Base-by-base conservation (phyloP, 2,113 vertebrate genomes). In the Porphyrio hochstetteri region DNA sequence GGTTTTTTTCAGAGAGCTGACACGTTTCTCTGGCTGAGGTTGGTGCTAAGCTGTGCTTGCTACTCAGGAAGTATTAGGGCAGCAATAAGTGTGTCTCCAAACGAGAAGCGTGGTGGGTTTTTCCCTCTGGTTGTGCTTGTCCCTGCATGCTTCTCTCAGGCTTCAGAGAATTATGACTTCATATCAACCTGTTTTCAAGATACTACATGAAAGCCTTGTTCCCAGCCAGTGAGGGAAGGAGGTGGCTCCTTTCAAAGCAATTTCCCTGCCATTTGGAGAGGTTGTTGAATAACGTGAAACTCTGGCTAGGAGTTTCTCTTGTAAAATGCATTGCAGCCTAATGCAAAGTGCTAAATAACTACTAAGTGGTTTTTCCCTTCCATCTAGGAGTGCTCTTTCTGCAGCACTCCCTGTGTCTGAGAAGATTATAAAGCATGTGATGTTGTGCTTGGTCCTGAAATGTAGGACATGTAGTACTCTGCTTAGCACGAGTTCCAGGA, bases 361-460 rank as follows among this genome's bases (percentile, higher is more conserved):
- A 3, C 23, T 1, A 18, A 61, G 31, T 29, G 5, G 21, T 18
- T 2, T 36, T 8, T 0, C 20, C 59, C 28, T 60, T n/a, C 42
- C 23, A 6, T 17, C 18, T 35, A 12, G 65, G 55, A 92, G 92
- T 65, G 71, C 38, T 82, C 33, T 87, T 80, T 28, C 48, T n/a
- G 3, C 48, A 76, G 79, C 86, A 4, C 44, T 83, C 50, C 20
- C 42, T 4, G 11, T 15, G 44, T n/a, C 57, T 27, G 19, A 29
- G 68, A 4, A 50, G 76, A 28, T 68, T 2, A 16, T 4, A 29
- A 60, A 77, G 33, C 65, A 6, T 18, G 55, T 27, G 78, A n/a
- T 50, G 40, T 20, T 61, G 40, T 64, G 76, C 46, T 92, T 29
- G 48, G 76, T 20, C n/a, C 13, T n/a, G n/a, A 36, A 36, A n/a